phyloP scores from a whole-genome alignment of 2,888 invertebrate genomes.

The Machimus atricapillus region DNA sequence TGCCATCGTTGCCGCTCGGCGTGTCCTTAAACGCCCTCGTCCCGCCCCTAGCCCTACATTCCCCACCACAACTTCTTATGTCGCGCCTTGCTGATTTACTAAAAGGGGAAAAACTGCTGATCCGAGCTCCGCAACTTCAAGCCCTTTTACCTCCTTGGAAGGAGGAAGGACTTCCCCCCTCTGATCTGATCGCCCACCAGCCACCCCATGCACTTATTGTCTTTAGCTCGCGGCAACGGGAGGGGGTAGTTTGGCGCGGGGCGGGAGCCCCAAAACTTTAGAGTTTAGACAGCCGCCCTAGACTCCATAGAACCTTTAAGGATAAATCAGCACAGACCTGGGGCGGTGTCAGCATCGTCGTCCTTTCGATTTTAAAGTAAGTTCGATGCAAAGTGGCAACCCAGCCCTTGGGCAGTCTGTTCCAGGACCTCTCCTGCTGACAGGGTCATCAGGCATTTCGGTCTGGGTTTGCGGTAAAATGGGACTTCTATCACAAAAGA shows the following conservation, averaged over 20 bases:
- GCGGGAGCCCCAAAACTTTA: background rate
- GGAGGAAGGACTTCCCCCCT: background rate
- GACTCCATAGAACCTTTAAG: background rate
- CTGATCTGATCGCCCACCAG: background rate
- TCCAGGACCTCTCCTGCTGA: background rate
- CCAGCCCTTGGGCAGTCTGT: background rate
- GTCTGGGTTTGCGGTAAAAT: background rate
- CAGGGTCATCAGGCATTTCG: background rate
- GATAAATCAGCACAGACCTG: background rate
- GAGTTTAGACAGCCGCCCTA: background rate
- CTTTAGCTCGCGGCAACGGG: background rate
- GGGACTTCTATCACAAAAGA: background rate
- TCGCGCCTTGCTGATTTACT: constrained; percentile 16
- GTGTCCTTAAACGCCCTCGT: constrained; percentile 15
- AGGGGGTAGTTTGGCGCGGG: background rate
- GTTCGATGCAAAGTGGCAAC: background rate
- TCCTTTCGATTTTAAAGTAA: background rate
- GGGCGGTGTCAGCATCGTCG: background rate
- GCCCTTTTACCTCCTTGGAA: constrained; percentile 6
- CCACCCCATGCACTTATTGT: background rate
- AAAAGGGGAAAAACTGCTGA: constrained; percentile 28
- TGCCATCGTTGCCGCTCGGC: constrained; percentile 12
- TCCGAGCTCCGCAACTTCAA: constrained; percentile 10
- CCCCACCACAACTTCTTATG: background rate
- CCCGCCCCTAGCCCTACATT: background rate